Evolutionary conservation across 2,113 vertebrate species (phyloP).

Genomic region (Gobiocypris rarus): DNA sequence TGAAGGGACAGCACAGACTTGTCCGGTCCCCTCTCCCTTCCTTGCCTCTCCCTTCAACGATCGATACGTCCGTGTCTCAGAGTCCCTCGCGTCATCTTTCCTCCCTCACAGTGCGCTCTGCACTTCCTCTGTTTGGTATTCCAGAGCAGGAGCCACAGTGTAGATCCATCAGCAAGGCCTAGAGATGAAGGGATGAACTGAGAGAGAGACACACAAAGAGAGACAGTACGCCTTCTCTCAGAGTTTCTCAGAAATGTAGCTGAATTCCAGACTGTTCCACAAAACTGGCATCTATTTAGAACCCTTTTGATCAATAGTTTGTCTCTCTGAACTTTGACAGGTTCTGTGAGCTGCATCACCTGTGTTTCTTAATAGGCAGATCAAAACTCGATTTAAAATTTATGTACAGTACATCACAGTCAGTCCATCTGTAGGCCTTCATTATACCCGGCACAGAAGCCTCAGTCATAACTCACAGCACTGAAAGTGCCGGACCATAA

Average conservation of each 20-base stretch:
- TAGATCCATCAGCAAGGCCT: slow-evolving; percentile 73
- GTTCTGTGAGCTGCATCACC: not conserved
- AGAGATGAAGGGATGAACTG: slow-evolving; percentile 66
- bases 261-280: not conserved
- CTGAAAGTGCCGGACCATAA: not conserved
- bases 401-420: slow-evolving; percentile 16
- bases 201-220: slow-evolving; percentile 6
- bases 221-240: not conserved
- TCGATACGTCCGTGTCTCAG: slow-evolving; percentile 74
- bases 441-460: not conserved
- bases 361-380: not conserved
- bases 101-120: slow-evolving; percentile 70
- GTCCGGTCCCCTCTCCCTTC: slow-evolving; percentile 59
- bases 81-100: slow-evolving; percentile 77
- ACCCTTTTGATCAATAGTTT: not conserved
- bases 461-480: not conserved
- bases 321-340: slow-evolving; percentile 7
- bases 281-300: not conserved
- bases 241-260: not conserved
- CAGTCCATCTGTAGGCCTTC: not conserved
- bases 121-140: slow-evolving; percentile 77
- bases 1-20: slow-evolving; percentile 47
- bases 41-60: slow-evolving; percentile 54
- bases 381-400: slow-evolving; percentile 15
- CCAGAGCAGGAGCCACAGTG: slow-evolving; percentile 69